Conservation (phyloP, 2,113 vertebrate species). For the Falcunculus frontatus region DNA sequence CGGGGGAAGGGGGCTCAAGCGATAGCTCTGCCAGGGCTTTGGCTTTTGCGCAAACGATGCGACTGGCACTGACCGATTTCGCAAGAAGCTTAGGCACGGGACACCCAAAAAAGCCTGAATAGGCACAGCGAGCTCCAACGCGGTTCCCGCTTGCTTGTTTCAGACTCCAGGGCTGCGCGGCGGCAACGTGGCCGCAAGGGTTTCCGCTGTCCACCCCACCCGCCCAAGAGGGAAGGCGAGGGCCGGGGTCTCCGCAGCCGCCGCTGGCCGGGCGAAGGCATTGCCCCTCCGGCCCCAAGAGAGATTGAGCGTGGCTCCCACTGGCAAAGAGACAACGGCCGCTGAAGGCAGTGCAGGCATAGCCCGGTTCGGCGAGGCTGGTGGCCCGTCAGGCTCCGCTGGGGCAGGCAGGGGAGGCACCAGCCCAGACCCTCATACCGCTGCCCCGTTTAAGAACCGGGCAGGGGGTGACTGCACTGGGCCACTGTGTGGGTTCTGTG, state of each 20-base stretch:
- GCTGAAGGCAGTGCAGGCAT: background rate
- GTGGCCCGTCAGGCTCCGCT: background rate
- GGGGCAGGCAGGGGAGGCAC: background rate
- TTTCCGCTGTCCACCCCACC: background rate
- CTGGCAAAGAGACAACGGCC: background rate
- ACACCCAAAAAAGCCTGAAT: background rate
- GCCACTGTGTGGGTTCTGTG: background rate
- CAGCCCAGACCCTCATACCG: background rate
- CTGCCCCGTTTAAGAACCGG: background rate
- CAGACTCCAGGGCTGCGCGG: background rate
- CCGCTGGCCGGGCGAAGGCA: background rate
- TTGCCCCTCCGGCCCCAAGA: background rate
- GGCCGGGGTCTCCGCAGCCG: background rate
- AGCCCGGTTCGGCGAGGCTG: background rate
- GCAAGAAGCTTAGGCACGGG: background rate
- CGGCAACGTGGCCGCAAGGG: background rate
- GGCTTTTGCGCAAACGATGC: background rate
- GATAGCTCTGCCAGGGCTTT: background rate
- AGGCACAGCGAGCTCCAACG: background rate
- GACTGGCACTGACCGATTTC: background rate
- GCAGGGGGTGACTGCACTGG: background rate
- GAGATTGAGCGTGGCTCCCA: background rate
- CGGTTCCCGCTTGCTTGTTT: background rate
- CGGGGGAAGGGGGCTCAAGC: background rate
- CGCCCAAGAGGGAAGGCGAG: background rate